Evolutionary conservation across 2,888 invertebrate species (phyloP).

Genomic region (Xestia c-nigrum): DNA sequence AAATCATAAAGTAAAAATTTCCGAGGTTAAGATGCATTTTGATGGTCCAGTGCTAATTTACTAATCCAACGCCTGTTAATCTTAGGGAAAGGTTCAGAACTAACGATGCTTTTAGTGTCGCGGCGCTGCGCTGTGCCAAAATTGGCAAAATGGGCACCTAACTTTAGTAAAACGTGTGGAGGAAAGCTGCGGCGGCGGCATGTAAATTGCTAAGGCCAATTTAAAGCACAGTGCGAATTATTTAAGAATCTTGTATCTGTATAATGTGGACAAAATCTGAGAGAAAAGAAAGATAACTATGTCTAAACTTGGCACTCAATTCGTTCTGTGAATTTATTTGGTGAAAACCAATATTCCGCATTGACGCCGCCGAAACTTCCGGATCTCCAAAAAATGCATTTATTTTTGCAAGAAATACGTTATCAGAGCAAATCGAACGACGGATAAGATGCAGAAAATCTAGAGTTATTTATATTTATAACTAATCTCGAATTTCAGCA

Average conservation of each 20-base stretch:
- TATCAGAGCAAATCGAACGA: not conserved
- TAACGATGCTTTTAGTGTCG: not conserved
- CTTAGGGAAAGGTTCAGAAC: not conserved
- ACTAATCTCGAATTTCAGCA: not conserved
- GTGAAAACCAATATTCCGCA: not conserved
- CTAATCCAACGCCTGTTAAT: not conserved
- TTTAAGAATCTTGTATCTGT: conserved; percentile 6
- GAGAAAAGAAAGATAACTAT: not conserved
- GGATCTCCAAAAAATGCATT: conserved; percentile 9
- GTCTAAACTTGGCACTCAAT: conserved; percentile 23
- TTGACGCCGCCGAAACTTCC: not conserved
- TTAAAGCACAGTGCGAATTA: not conserved
- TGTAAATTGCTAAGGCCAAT: not conserved
- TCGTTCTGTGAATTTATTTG: conserved; percentile 12
- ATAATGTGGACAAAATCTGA: not conserved
- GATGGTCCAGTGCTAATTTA: not conserved
- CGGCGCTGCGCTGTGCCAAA: not conserved
- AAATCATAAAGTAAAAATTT: not conserved
- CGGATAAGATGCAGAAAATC: not conserved
- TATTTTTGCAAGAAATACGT: not conserved
- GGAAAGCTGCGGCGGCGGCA: not conserved
- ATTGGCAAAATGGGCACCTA: not conserved
- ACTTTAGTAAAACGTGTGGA: not conserved
- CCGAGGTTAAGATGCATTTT: not conserved
- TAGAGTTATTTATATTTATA: not conserved